Evolutionary conservation across 2,113 vertebrate genomes (phyloP).

Genomic region (Pelusios castaneus): DNA sequence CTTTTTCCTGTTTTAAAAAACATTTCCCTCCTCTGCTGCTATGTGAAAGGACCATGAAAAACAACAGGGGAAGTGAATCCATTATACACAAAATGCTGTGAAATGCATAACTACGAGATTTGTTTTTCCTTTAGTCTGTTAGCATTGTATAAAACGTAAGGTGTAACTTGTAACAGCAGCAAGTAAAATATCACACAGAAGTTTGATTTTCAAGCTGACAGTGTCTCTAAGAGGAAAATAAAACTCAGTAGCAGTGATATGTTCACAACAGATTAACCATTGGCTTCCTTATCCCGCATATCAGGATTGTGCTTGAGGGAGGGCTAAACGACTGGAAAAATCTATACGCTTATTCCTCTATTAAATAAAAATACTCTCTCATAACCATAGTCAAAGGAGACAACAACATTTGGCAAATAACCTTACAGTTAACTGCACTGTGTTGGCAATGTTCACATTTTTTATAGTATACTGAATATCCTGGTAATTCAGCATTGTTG

Average conservation of each 20-base stretch:
- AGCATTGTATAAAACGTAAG: background rate
- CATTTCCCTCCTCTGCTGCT: background rate
- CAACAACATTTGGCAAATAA: background rate
- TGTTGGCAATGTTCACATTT: background rate
- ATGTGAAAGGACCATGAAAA: background rate
- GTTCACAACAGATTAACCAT: background rate
- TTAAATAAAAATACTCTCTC: background rate
- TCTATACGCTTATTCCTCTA: background rate
- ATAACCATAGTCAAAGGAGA: background rate
- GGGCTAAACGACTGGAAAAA: background rate
- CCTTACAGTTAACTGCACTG: background rate
- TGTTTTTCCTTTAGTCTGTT: background rate
- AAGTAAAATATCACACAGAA: background rate
- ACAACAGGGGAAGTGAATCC: background rate
- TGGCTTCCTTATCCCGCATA: fast-evolving
- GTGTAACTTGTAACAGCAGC: background rate
- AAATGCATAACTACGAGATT: background rate
- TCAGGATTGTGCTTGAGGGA: fast-evolving
- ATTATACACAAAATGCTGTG: background rate
- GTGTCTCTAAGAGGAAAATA: background rate
- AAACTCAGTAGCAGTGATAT: background rate
- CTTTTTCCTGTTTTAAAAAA: background rate
- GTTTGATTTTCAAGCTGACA: background rate
- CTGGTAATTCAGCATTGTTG: fast-evolving
- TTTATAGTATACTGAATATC: fast-evolving